phyloP scores from a whole-genome alignment of 1,140 invertebrate species.

The Cherax quadricarinatus region DNA sequence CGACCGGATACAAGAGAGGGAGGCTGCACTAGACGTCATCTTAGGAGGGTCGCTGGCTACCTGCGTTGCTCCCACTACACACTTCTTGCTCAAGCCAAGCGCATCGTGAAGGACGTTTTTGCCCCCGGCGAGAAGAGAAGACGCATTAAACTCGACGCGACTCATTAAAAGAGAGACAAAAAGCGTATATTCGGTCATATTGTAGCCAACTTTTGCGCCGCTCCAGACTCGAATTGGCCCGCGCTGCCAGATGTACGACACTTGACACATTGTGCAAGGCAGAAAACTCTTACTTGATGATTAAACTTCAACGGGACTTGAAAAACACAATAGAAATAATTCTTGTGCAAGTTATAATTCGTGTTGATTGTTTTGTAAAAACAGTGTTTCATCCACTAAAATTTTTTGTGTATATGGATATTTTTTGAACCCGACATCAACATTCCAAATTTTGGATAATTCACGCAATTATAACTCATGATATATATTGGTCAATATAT shows the following conservation, averaged over 20 bases:
- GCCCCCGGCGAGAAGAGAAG: constrained; percentile 59
- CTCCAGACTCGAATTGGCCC: constrained; percentile 62
- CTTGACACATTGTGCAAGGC: constrained; percentile 9
- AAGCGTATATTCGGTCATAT: constrained; percentile 70
- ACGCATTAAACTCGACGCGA: constrained; percentile 69
- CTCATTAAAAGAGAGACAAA: constrained; percentile 69
- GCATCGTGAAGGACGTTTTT: constrained; percentile 64
- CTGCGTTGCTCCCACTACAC: constrained; percentile 1
- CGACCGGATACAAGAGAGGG: not conserved
- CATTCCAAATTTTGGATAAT: too few relatives aligned
- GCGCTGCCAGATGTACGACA: constrained; percentile 63
- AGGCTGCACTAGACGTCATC: not conserved
- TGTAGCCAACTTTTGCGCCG: constrained; percentile 62
- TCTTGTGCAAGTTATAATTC: constrained; percentile 57
- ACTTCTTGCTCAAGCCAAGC: constrained; percentile 63
- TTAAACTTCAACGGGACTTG: constrained; percentile 58
- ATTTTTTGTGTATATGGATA: not conserved
- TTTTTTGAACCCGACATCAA: too few relatives aligned
- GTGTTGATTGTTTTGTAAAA: not conserved
- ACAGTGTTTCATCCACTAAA: not conserved
- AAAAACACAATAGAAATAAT: constrained; percentile 43
- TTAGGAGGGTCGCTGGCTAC: constrained; percentile 10
- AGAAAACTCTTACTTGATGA: constrained; percentile 54
- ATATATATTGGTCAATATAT: too few relatives aligned
- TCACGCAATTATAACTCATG: too few relatives aligned